Conservation (phyloP, 2,888 invertebrate species). For the Myopa testacea region DNA sequence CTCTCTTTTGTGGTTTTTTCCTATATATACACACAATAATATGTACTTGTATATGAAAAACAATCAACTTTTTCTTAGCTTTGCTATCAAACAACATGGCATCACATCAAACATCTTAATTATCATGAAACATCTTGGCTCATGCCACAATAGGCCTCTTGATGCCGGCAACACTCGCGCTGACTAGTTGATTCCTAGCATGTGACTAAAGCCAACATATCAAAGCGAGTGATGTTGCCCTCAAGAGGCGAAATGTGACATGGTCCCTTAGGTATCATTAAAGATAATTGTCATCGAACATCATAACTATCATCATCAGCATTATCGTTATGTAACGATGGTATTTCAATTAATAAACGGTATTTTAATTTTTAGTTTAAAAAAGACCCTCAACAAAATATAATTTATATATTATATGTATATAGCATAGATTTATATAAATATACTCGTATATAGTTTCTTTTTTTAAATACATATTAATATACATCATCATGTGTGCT, state of each 20-base stretch:
- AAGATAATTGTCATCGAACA: neutral
- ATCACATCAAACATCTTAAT: neutral
- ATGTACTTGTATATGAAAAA: conserved; percentile 41
- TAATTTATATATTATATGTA: conserved; percentile 30
- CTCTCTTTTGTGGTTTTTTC: conserved; percentile 5
- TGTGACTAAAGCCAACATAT: too few species aligned
- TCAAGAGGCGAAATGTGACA: too few species aligned
- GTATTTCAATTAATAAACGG: too few species aligned
- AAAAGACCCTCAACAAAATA: conserved; percentile 52
- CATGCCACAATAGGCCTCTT: too few species aligned
- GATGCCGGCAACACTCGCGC: too few species aligned
- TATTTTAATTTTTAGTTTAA: neutral
- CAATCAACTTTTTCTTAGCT: conserved; percentile 23
- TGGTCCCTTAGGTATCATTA: too few species aligned
- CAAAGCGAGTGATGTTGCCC: too few species aligned
- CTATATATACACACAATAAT: conserved; percentile 38
- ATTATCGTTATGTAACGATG: neutral
- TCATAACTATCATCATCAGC: neutral
- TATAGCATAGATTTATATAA: conserved; percentile 49
- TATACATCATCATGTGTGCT: conserved; percentile 47
- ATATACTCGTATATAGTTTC: conserved; percentile 5
- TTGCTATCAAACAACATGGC: conserved; percentile 5
- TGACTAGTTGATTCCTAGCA: too few species aligned
- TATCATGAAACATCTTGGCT: neutral
- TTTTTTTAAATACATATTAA: conserved; percentile 46